Percentiles rank a stretch among this genome's conserved stretches.
These are phyloP conservation scores for Calcarius ornatus DNA, from an alignment of 2,113 vertebrate genomes.

Conservation along the genomic window DNA sequence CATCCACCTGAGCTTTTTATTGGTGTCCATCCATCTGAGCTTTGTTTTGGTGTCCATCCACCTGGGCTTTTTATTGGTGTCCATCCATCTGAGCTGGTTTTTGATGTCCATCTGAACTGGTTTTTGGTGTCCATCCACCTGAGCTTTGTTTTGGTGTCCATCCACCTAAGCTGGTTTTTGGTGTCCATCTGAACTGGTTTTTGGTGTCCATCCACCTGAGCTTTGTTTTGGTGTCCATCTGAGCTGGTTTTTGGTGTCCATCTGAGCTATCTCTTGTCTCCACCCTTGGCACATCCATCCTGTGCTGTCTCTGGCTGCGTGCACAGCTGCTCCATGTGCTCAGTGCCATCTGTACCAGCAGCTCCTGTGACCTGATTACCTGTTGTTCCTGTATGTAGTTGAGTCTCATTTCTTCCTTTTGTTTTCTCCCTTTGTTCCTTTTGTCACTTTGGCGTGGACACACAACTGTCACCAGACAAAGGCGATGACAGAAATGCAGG, in stretches of 20 bases:
- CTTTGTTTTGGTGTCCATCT: neutral
- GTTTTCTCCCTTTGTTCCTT: slow-evolving; percentile 58
- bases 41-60: neutral
- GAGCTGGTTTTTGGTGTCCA: neutral
- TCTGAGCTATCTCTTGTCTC: neutral
- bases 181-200: neutral
- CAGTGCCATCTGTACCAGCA: neutral
- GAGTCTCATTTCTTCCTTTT: slow-evolving; percentile 62
- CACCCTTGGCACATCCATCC: neutral
- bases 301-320: neutral
- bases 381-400: slow-evolving; percentile 18
- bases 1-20: neutral
- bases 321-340: neutral
- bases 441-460: slow-evolving; percentile 49
- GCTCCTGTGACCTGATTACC: neutral
- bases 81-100: neutral
- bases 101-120: neutral
- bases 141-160: neutral
- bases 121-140: neutral
- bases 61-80: neutral
- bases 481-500: slow-evolving; percentile 70
- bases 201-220: neutral
- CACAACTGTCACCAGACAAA: slow-evolving; percentile 65
- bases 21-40: neutral
- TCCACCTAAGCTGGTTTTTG: neutral